phyloP scores from a whole-genome alignment of 2,113 vertebrate species.

The Pollachius pollachius region DNA sequence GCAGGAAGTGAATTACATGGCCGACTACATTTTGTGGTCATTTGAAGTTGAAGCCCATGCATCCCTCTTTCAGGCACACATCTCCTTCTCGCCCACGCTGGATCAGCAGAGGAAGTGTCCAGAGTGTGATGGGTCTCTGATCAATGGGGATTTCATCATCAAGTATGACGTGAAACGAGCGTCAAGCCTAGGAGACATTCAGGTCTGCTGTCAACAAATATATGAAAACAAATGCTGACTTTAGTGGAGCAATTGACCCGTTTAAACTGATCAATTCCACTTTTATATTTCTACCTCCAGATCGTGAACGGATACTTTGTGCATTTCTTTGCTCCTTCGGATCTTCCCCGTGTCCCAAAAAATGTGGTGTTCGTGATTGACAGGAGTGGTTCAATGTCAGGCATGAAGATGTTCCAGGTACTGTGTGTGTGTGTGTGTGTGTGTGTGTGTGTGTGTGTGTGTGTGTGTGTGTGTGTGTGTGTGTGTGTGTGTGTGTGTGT shows the following conservation, averaged over 20 bases:
- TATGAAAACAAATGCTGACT: neutral
- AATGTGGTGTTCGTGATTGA: constrained; percentile 77
- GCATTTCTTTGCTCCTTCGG: constrained; percentile 73
- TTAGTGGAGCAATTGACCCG: too few relatives aligned
- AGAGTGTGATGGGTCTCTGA: constrained; percentile 75
- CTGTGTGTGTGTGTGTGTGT: neutral
- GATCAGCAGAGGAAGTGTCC: constrained; percentile 85
- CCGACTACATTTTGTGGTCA: neutral
- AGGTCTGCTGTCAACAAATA: constrained; percentile 68
- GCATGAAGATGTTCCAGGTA: constrained; percentile 65
- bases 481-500: constrained; percentile 18
- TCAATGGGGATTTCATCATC: constrained; percentile 87
- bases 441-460: neutral
- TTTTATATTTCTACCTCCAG: constrained; percentile 41
- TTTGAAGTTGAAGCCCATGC: neutral
- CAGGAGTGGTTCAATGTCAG: constrained; percentile 64
- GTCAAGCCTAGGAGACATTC: constrained; percentile 75
- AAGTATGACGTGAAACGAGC: constrained; percentile 86
- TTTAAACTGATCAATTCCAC: too few relatives aligned
- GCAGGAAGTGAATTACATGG: neutral
- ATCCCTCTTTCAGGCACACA: constrained; percentile 57
- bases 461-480: constrained; percentile 12
- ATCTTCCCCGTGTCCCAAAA: constrained; percentile 62
- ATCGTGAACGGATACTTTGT: constrained; percentile 78
- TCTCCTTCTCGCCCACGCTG: constrained; percentile 72